Base-by-base conservation (phyloP, 1,140 invertebrate species). In the Drosophila elegans region DNA sequence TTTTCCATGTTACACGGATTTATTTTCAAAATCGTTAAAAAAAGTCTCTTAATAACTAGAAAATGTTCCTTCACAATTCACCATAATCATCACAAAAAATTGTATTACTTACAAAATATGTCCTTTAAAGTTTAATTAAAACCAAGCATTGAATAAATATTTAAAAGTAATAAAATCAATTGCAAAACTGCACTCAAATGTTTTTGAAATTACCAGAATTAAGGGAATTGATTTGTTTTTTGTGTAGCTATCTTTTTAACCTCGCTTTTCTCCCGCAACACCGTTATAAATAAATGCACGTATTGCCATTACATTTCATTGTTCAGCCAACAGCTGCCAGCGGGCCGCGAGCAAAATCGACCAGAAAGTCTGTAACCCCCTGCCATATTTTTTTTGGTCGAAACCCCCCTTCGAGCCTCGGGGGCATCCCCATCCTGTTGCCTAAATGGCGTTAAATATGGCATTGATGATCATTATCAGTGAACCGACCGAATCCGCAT, bases 401-500 rank as follows among this genome's bases (percentile, higher is more conserved):
- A 38, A 16, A 54, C 0, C 21, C 27, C 59, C 21, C 16, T 10
- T 39, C 0, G 4, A 16, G 3, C 13, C 32, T 7, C 13, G n/a
- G 5, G 25, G 34, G 61, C 41, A 45, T 49, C 54, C 62, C 74
- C 60, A 81, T 68, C 63, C 67, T 77, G 80, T 49, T 74, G 77
- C 77, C 74, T 84, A 84, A 84, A 84, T 86, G 81, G 81, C 82
- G 81, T 84, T 84, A 84, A 84, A 84, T 84, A 86, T 81, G 81
- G 81, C 81, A 85, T 66, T 86, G 82, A 84, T 86, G 81, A 84
- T 84, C 81, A 86, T 84, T 86, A 84, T 84, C 81, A 46, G 55
- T 49, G 66, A 67, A 74, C 61, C 64, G 80, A 74, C 51, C 45
- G 38, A 53, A n/a, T 42, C 56, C 51, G 36, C 49, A 25, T 39